These are phyloP conservation scores for cattle (Bos taurus) DNA, from an alignment of 2,113 vertebrate species.

Conservation along the genomic window DNA sequence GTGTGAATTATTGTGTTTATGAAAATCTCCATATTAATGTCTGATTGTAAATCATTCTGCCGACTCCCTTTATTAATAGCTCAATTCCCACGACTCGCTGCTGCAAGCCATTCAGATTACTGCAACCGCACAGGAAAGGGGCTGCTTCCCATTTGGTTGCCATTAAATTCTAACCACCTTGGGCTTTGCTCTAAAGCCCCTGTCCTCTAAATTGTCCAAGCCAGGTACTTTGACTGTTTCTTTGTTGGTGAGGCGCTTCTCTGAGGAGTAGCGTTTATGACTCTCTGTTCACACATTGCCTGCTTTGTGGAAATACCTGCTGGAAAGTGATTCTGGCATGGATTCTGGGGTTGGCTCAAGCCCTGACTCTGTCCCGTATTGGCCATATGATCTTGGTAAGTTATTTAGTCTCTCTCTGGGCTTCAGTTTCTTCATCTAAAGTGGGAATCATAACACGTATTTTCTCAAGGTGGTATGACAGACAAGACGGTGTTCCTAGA, in stretches of 20 bases:
- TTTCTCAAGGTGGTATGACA: neutral
- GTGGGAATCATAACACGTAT: neutral
- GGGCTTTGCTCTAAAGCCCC: conserved; percentile 26
- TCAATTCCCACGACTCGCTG: conserved; percentile 41
- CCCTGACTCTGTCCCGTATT: neutral
- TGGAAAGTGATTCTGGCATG: neutral
- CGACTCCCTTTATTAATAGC: conserved; percentile 30
- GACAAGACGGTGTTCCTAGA: neutral
- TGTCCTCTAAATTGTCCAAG: conserved; percentile 42
- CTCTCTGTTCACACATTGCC: neutral
- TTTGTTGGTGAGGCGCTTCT: conserved; percentile 38
- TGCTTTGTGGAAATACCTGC: neutral
- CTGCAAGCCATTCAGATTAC: conserved; percentile 50
- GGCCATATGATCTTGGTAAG: neutral
- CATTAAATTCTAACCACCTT: conserved; percentile 39
- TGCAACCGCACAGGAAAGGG: neutral
- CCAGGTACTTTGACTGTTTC: conserved; percentile 33
- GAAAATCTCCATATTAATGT: conserved; percentile 41
- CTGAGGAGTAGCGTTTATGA: conserved; percentile 22
- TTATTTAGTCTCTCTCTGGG: neutral
- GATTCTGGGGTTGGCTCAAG: neutral
- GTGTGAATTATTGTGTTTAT: conserved; percentile 68
- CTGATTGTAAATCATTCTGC: conserved; percentile 70
- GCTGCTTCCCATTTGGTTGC: conserved; percentile 66
- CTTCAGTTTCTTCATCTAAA: neutral